These are phyloP conservation scores for Drosophila lacicola DNA, from an alignment of 2,888 invertebrate genomes.

Conservation along the genomic window DNA sequence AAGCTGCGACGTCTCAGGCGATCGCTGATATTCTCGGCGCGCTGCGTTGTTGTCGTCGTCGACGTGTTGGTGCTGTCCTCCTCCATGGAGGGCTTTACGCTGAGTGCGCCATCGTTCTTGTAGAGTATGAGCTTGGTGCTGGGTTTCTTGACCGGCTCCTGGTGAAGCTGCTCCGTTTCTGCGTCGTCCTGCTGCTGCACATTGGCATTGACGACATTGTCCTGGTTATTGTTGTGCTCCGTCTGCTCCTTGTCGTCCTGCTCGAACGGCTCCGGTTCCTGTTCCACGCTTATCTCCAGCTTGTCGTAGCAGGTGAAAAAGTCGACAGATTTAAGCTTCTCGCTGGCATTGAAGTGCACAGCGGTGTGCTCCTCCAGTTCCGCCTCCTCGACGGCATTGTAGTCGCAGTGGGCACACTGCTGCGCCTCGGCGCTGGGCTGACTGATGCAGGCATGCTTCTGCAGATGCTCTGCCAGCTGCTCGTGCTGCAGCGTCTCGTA, in stretches of 20 bases:
- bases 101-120: conserved; percentile 80
- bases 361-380: conserved; percentile 92
- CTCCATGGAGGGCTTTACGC: conserved; percentile 67
- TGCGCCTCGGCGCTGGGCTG: conserved; percentile 86
- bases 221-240: conserved; percentile 80
- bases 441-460: conserved; percentile 89
- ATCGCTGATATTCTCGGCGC: conserved; percentile 81
- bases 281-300: conserved; percentile 82
- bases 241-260: conserved; percentile 55
- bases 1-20: conserved; percentile 82
- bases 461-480: conserved; percentile 90
- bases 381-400: conserved; percentile 90
- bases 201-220: conserved; percentile 80
- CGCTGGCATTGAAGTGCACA: conserved; percentile 88
- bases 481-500: conserved; percentile 91
- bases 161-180: conserved; percentile 7
- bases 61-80: conserved; percentile 19
- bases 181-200: conserved; percentile 36
- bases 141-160: conserved; percentile 46
- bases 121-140: conserved; percentile 80
- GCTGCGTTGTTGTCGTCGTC: conserved; percentile 20
- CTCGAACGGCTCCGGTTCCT: conserved; percentile 31
- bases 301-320: conserved; percentile 84
- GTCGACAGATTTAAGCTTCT: conserved; percentile 82
- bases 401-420: conserved; percentile 93